Evolutionary conservation across 1,140 invertebrate genomes (phyloP), one percentile per base, ranked within the genome.

Genomic region (Liolophura sinensis): DNA sequence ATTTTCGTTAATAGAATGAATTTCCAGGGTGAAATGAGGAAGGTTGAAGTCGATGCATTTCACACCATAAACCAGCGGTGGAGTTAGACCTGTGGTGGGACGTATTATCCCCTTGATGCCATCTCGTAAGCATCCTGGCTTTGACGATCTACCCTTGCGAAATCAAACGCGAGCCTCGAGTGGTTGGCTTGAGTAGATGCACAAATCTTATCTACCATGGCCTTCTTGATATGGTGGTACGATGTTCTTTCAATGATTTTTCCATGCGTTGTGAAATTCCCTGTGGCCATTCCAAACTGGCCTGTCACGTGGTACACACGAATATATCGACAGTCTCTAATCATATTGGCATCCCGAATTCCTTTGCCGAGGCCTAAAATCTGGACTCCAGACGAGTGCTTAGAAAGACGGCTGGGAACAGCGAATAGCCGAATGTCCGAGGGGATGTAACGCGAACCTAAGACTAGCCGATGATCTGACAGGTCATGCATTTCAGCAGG

Each of bases 71-170:
- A 98, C 78, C 15, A 97, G 82, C 1, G 94, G 92, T 48, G 89
- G 80, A 70, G 90, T 89, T 15, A 84, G 86, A 49, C 64, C 60
- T 68, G 90, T 81, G 0, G 84, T 82, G 1, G 95, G 94, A 65
- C 94, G 83, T 9, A 97, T 87, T 0, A 90, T 84, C 1, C 95
- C 96, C 91, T 81, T 18, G 87, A 85, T 20, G 94, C 93, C 63
- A 97, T 75, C 56, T 97, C 93, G 84, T 95, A 98, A 14, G 94
- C 93, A 58, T 90, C 89, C 86, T 98, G 91, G 69, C 92, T 94
- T 70, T 93, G 87, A 47, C 92, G 86, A 81, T 93, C 89, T 0
- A 97, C 85, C 51, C 93, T 27, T 74, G 87, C 90, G 87, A 88
- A 93, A 91, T 93, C 86, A 82, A 90, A 94, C 89, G 94, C 93